These are phyloP conservation scores for Drosophila tropicalis DNA, from an alignment of 1,140 invertebrate species.

Conservation along the genomic window DNA sequence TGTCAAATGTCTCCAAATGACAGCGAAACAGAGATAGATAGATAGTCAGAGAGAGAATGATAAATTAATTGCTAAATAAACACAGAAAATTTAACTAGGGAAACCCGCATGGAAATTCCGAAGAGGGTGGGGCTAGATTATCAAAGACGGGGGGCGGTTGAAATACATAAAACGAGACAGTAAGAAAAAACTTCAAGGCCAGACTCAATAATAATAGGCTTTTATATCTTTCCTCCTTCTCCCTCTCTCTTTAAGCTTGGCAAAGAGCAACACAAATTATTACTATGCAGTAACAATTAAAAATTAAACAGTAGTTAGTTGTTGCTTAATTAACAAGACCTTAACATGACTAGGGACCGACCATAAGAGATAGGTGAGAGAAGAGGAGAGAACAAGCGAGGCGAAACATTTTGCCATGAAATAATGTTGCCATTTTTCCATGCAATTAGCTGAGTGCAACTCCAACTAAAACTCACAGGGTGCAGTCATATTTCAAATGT, in stretches of 20 bases:
- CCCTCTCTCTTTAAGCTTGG: neutral
- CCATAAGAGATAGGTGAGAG: conserved; percentile 13
- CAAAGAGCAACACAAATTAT: conserved; percentile 36
- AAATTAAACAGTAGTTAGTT: conserved; percentile 72
- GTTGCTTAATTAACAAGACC: conserved; percentile 68
- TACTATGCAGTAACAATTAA: conserved; percentile 70
- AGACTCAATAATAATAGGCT: conserved; percentile 39
- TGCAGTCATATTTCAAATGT: neutral
- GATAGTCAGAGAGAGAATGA: conserved; percentile 20
- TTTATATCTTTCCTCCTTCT: neutral
- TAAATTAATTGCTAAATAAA: conserved; percentile 40
- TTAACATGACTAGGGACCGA: conserved; percentile 38
- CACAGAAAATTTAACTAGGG: conserved; percentile 24
- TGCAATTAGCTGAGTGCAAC: conserved; percentile 50
- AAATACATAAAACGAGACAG: conserved; percentile 52
- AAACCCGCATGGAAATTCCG: conserved; percentile 67
- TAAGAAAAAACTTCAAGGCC: conserved; percentile 31
- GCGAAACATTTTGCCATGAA: conserved; percentile 24
- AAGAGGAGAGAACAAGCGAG: neutral
- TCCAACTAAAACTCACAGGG: neutral
- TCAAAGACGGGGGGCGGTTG: conserved; percentile 46
- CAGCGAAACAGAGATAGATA: neutral
- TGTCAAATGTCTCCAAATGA: conserved; percentile 43
- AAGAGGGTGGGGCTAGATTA: conserved; percentile 29
- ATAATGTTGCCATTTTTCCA: conserved; percentile 11